Conservation (phyloP, 2,113 vertebrate species). For the Climacteris rufus region DNA sequence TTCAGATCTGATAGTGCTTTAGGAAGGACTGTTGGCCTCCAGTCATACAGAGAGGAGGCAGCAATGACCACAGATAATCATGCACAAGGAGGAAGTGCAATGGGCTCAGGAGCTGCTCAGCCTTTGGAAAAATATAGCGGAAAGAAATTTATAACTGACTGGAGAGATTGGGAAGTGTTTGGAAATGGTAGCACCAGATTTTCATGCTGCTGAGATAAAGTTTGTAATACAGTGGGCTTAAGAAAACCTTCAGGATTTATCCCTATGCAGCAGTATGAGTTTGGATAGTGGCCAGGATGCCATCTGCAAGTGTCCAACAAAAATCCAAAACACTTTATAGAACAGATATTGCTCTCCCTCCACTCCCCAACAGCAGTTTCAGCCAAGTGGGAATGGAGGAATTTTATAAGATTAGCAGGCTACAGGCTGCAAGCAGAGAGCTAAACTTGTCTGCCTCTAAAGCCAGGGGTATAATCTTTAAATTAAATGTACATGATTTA, state of each 20-base stretch:
- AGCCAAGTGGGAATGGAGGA: conserved; percentile 46
- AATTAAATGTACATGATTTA: conserved; percentile 65
- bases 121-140: not conserved
- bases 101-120: not conserved
- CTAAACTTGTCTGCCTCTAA: conserved; percentile 27
- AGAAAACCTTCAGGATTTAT: not conserved
- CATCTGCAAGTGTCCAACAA: conserved; percentile 1
- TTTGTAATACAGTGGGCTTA: not conserved
- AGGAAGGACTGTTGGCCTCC: not conserved
- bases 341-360: not conserved
- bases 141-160: not conserved
- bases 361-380: not conserved
- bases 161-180: not conserved
- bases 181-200: not conserved
- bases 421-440: not conserved
- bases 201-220: not conserved
- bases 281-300: not conserved
- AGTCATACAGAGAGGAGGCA: not conserved
- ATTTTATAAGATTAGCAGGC: conserved; percentile 23
- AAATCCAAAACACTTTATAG: not conserved
- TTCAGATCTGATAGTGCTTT: not conserved
- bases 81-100: not conserved
- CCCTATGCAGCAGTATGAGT: not conserved
- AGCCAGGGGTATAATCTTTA: conserved; percentile 40
- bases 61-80: not conserved